Conservation (phyloP, 2,113 vertebrate genomes). For the Oxyruncus cristatus region DNA sequence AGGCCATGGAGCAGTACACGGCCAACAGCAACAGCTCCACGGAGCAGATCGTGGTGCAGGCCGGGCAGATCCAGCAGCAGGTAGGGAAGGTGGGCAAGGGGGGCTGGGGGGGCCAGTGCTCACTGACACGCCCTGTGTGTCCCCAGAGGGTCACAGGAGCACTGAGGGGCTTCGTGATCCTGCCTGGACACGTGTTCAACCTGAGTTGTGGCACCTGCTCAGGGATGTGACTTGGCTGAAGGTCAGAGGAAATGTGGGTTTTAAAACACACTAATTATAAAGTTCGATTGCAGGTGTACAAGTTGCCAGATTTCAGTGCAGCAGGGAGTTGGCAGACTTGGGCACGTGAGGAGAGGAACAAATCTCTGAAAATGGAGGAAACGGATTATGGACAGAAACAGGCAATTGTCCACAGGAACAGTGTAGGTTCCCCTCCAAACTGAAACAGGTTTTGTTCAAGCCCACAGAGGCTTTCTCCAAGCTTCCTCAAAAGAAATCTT, state of each 20-base stretch:
- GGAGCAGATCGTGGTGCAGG: slow-evolving; percentile 96
- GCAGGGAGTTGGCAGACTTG: background rate
- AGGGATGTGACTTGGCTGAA: background rate
- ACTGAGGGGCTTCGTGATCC: background rate
- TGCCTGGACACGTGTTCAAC: background rate
- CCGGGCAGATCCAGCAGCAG: slow-evolving; percentile 97
- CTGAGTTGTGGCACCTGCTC: background rate
- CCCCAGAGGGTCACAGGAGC: background rate
- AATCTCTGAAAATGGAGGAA: background rate
- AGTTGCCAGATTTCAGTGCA: background rate
- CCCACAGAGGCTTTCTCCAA: background rate
- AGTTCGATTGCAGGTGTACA: background rate
- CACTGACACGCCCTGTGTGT: background rate
- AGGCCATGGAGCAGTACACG: slow-evolving; percentile 93
- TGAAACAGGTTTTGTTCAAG: background rate
- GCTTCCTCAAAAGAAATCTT: background rate
- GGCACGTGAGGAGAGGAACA: background rate
- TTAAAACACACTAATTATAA: background rate
- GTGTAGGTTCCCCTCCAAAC: background rate
- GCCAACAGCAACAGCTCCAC: slow-evolving; percentile 88
- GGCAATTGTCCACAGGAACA: background rate
- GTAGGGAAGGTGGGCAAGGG: slow-evolving; percentile 54
- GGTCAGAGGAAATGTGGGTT: background rate
- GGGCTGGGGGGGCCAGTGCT: background rate
- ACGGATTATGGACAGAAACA: background rate